phyloP scores from a whole-genome alignment of 1,140 invertebrate species.

The Monomorium pharaonis region DNA sequence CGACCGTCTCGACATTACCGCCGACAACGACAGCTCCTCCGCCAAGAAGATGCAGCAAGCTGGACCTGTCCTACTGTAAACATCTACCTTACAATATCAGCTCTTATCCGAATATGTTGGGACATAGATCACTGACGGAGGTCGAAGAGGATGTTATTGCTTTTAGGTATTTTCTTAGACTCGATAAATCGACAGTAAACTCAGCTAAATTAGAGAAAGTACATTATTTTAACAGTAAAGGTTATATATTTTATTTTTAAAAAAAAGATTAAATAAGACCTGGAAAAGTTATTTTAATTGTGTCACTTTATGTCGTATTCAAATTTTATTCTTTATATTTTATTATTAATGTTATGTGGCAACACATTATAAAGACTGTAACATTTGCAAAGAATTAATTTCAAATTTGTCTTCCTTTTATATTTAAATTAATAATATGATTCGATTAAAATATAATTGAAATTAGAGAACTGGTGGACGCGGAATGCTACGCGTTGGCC shows the following conservation, averaged over 20 bases:
- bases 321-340: background rate
- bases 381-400: background rate
- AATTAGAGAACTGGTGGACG: slow-evolving; percentile 92
- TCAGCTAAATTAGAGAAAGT: background rate
- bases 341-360: background rate
- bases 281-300: background rate
- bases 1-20: slow-evolving; percentile 85
- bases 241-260: background rate
- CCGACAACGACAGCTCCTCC: slow-evolving; percentile 85
- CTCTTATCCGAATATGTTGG: slow-evolving; percentile 93
- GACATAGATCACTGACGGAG: slow-evolving; percentile 88
- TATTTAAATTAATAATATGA: background rate
- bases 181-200: background rate
- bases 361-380: background rate
- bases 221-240: background rate
- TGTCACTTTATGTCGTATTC: no score
- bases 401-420: background rate
- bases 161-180: slow-evolving; percentile 85
- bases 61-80: slow-evolving; percentile 90
- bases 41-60: slow-evolving; percentile 88
- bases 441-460: background rate
- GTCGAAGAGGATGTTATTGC: slow-evolving; percentile 92
- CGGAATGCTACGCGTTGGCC: slow-evolving; percentile 93
- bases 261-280: background rate
- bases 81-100: slow-evolving; percentile 92